A percentile compares a stretch with the other conserved stretches of the same genome.
Conservation (phyloP, 2,888 invertebrate species). For the Loripinus fragilis region DNA sequence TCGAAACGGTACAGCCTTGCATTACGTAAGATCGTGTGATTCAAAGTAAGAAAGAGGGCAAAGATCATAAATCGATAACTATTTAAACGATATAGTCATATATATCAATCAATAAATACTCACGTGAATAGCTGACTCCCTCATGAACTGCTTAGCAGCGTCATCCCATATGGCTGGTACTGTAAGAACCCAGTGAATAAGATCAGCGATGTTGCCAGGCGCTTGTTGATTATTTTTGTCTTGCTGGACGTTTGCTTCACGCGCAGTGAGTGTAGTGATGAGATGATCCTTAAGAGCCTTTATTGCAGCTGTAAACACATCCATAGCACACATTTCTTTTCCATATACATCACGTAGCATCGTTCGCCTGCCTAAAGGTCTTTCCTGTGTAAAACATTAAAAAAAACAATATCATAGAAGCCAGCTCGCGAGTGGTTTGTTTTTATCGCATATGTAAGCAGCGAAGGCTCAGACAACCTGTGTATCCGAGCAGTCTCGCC, state of each 20-base stretch:
- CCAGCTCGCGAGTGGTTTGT: too few relatives aligned
- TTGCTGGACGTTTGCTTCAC: not conserved
- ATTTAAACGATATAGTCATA: too few relatives aligned
- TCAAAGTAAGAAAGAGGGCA: too few relatives aligned
- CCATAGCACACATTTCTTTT: constrained; percentile 32
- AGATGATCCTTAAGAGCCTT: constrained; percentile 32
- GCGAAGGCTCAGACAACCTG: too few relatives aligned
- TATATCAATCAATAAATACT: too few relatives aligned
- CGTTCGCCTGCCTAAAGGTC: not conserved
- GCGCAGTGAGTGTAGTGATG: not conserved
- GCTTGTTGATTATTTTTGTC: too few relatives aligned
- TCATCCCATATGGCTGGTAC: constrained; percentile 45
- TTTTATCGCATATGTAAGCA: too few relatives aligned
- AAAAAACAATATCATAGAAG: too few relatives aligned
- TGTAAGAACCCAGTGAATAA: constrained; percentile 40
- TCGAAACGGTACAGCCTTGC: too few relatives aligned
- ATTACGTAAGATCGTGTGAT: too few relatives aligned
- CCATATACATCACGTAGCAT: constrained; percentile 4
- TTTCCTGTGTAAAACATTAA: constrained; percentile 8
- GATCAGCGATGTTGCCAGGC: not conserved
- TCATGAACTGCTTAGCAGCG: constrained; percentile 42
- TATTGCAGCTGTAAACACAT: constrained; percentile 28
- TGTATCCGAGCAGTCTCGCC: too few relatives aligned
- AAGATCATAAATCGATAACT: too few relatives aligned
- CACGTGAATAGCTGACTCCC: constrained; percentile 45